Evolutionary conservation across 2,797 vertebrate genomes (phyloP), one percentile per base, ranked within the genome.

Genomic region (Neoniphon sammara): DNA sequence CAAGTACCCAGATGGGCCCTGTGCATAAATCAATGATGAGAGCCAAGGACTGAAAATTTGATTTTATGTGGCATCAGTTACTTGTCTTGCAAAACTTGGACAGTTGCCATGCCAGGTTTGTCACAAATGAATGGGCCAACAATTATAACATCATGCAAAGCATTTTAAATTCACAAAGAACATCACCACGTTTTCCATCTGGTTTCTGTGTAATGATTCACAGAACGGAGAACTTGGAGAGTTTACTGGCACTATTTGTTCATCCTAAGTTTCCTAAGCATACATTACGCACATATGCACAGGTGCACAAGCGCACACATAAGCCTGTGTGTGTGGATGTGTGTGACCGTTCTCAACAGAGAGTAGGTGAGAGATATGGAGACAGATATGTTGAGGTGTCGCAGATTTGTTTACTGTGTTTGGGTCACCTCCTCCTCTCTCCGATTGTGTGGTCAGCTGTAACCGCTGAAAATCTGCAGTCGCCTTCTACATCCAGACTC

Each of bases 391-490:
- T 46, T 17, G 49, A 54, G 55, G 34, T 57, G 58, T 70, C 58
- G 30, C n/a, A 68, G 77, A 74, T 87, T 46, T 52, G 67, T 67
- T 84, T 74, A 61, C 69, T 69, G 52, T 74, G 75, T 82, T 82
- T 70, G 73, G 72, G 54, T 85, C 62, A 42, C 63, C 77, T 78
- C 78, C 63, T 82, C 31, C 64, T 70, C 69, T 73, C 60, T 63
- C 79, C 57, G 66, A 58, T 59, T 75, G 82, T 84, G 75, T 83
- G 80, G 78, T 84, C 70, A 77, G 79, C 77, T 79, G n/a, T n/a
- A n/a, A n/a, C n/a, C n/a, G n/a, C n/a, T n/a, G n/a, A n/a, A n/a
- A n/a, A n/a, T n/a, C n/a, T n/a, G n/a, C n/a, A n/a, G n/a, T n/a
- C n/a, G n/a, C n/a, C n/a, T n/a, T 21, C 74, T 25, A 23, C 73